phyloP scores from a whole-genome alignment of 2,888 invertebrate genomes.

The Heliconius cydno region DNA sequence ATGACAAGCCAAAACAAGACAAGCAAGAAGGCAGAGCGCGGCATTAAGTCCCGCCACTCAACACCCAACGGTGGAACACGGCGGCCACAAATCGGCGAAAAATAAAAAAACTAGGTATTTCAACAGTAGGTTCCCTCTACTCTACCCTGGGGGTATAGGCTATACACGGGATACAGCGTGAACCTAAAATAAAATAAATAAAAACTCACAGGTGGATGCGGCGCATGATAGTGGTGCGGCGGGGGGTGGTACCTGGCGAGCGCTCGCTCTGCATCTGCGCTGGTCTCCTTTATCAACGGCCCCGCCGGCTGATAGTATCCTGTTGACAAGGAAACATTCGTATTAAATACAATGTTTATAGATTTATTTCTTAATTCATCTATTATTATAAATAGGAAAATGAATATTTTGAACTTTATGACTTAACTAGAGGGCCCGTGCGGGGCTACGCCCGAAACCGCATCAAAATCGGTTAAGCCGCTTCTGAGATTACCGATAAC shows the following conservation, averaged over 20 bases:
- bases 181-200: background rate
- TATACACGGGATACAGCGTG: background rate
- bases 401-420: too few relatives aligned
- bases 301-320: conserved; percentile 97
- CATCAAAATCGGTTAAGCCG: too few relatives aligned
- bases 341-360: background rate
- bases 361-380: background rate
- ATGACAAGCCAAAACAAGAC: too few relatives aligned
- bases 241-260: conserved; percentile 75
- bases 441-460: too few relatives aligned
- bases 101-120: background rate
- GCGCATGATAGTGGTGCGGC: conserved; percentile 76
- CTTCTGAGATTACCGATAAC: too few relatives aligned
- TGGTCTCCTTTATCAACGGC: conserved; percentile 89
- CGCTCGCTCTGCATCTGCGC: conserved; percentile 78
- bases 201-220: conserved; percentile 76
- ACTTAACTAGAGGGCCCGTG: too few relatives aligned
- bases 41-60: background rate
- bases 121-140: background rate
- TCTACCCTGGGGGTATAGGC: background rate
- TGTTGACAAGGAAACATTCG: conserved; percentile 67
- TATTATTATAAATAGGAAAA: too few relatives aligned
- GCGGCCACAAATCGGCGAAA: too few relatives aligned
- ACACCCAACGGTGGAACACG: background rate
- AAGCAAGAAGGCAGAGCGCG: background rate